phyloP scores from a whole-genome alignment of 2,113 vertebrate species.

The Climacteris rufus region DNA sequence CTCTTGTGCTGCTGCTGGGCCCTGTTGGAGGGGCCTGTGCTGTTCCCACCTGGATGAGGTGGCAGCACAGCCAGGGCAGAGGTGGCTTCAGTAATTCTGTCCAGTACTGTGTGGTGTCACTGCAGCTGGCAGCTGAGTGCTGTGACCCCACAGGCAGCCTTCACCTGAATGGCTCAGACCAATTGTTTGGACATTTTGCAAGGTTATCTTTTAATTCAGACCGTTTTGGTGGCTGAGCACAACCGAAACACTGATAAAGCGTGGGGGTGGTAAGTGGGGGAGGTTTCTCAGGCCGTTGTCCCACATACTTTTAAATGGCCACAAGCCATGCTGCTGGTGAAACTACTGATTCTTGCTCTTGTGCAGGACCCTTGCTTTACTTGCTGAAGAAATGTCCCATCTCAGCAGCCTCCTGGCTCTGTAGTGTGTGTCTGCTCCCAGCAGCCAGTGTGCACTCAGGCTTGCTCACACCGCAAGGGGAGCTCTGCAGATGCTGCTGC shows the following conservation, averaged over 20 bases:
- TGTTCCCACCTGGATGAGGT: rapidly evolving
- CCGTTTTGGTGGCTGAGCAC: neutral
- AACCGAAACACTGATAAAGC: neutral
- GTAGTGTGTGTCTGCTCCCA: neutral
- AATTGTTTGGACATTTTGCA: neutral
- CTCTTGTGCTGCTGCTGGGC: neutral
- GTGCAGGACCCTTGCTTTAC: neutral
- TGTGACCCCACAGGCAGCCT: neutral
- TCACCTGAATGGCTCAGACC: neutral
- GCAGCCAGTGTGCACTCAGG: neutral
- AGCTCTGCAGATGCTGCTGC: neutral
- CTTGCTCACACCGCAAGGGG: neutral
- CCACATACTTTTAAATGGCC: neutral
- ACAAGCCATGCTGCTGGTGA: neutral
- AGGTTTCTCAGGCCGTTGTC: neutral
- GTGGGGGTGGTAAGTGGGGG: rapidly evolving
- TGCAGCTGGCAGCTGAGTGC: neutral
- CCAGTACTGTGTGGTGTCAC: rapidly evolving
- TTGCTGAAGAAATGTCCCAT: neutral
- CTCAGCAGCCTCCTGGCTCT: neutral
- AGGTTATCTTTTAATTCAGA: neutral
- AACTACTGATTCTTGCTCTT: neutral
- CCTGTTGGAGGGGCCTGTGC: neutral
- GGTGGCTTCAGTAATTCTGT: neutral
- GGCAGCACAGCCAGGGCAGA: neutral